Base-by-base conservation (phyloP, 1,140 invertebrate species). In the Heliconius melpomene region DNA sequence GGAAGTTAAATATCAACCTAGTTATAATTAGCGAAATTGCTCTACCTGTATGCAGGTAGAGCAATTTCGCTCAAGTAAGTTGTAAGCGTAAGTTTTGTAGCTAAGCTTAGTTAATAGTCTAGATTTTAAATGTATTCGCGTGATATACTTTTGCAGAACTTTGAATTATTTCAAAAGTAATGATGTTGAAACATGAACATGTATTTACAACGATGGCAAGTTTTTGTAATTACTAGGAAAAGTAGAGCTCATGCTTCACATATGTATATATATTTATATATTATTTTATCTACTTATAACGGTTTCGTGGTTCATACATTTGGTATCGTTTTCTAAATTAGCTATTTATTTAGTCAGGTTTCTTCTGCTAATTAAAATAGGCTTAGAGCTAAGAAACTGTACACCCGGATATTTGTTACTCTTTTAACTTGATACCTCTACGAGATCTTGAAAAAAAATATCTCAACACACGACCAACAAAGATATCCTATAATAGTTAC, bases 181-280 rank as follows among this genome's bases (percentile, higher is more conserved):
- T 38, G 77, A 78, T 23, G 32, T 38, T 57, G 29, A 23, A 73
- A 73, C 77, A 78, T 78, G 77, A 60, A 78, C 46, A 20, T 66
- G 26, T 66, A 66, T 66, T 29, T 66, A 66, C 9, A 29, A 29
- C 26, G 11, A 66, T 23, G 26, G 60, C 60, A 66, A 66, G 26
- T 66, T 66, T 29, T 66, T 52, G 23, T n/a, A 66, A 66, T 66
- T 66, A 66, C 11, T 8, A 26, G 60, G 54, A 57, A 57, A 23
- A 26, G 23, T 66, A 26, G 23, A 66, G 60, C 23, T n/a, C 3
- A 26, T 29, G 60, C 60, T 66, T 66, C 3, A n/a, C 1, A 32
- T 32, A 32, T 32, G 3, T 32, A n/a, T n/a, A n/a, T n/a, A n/a
- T n/a, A n/a, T n/a, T n/a, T n/a, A n/a, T n/a, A 32, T 32, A 32